Evolutionary conservation across 1,140 invertebrate species (phyloP).

Genomic region (Nymphalis io): DNA sequence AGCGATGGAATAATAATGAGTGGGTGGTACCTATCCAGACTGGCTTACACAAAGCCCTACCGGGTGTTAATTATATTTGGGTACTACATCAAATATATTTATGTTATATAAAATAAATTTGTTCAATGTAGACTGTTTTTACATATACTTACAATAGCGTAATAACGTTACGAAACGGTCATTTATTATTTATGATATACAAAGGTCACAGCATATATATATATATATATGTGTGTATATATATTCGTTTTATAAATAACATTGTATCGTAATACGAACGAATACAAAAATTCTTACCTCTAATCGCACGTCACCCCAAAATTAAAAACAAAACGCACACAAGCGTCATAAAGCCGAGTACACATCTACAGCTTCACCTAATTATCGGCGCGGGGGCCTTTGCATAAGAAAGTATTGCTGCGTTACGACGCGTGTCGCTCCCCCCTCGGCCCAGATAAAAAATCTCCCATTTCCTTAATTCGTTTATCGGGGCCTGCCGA

Average conservation of each 20-base stretch:
- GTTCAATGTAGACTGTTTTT: too few species aligned
- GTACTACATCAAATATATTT: too few species aligned
- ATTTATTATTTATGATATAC: too few species aligned
- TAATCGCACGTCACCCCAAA: constrained; percentile 49
- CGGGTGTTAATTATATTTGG: too few species aligned
- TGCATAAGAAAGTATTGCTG: constrained; percentile 79
- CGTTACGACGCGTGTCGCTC: constrained; percentile 75
- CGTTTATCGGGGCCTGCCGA: constrained; percentile 76
- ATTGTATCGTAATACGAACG: not conserved
- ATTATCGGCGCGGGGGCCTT: constrained; percentile 76
- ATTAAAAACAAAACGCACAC: constrained; percentile 69
- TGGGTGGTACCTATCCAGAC: too few species aligned
- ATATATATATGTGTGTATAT: not conserved
- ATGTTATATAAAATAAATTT: too few species aligned
- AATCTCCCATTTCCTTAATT: constrained; percentile 81
- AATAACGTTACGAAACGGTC: too few species aligned
- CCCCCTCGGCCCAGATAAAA: constrained; percentile 73
- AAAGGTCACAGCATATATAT: not conserved
- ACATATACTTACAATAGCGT: too few species aligned
- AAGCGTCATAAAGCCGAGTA: constrained; percentile 31
- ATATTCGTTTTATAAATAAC: not conserved
- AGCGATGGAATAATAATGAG: too few species aligned
- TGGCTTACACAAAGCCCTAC: too few species aligned
- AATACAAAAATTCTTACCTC: constrained; percentile 24
- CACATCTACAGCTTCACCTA: constrained; percentile 57